Conservation (phyloP, 2,113 vertebrate genomes). For the Potamarius usumacintae region DNA sequence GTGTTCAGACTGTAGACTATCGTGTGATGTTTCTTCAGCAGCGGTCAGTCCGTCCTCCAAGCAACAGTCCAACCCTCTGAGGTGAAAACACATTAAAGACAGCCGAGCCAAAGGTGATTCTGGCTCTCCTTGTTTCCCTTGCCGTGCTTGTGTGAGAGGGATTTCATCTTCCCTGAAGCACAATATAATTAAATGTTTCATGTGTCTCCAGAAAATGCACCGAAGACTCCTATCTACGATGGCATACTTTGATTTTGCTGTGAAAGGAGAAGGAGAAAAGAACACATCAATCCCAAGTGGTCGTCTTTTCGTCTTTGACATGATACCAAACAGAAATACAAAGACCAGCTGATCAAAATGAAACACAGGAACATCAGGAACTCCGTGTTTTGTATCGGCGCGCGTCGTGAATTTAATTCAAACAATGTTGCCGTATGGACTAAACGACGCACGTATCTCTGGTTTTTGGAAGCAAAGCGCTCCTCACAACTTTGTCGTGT, state of each 20-base stretch:
- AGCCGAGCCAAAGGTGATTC: slow-evolving; percentile 25
- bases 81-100: slow-evolving; percentile 16
- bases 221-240: slow-evolving; percentile 14
- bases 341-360: neutral
- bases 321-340: neutral
- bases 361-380: neutral
- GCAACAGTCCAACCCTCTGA: slow-evolving; percentile 5
- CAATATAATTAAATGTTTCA: slow-evolving; percentile 33
- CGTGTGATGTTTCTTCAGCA: neutral
- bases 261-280: neutral
- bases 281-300: neutral
- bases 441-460: neutral
- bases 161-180: slow-evolving; percentile 7
- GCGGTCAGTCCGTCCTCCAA: neutral
- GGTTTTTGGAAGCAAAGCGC: neutral
- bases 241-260: slow-evolving; percentile 32
- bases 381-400: neutral
- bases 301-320: neutral
- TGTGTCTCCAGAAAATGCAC: neutral
- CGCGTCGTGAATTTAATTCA: neutral
- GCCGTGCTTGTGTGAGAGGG: neutral
- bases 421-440: neutral
- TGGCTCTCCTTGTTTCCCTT: neutral
- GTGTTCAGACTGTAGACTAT: neutral
- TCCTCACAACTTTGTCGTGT: neutral